phyloP scores from a whole-genome alignment of 1,140 invertebrate species.

The Hetaerina americana region DNA sequence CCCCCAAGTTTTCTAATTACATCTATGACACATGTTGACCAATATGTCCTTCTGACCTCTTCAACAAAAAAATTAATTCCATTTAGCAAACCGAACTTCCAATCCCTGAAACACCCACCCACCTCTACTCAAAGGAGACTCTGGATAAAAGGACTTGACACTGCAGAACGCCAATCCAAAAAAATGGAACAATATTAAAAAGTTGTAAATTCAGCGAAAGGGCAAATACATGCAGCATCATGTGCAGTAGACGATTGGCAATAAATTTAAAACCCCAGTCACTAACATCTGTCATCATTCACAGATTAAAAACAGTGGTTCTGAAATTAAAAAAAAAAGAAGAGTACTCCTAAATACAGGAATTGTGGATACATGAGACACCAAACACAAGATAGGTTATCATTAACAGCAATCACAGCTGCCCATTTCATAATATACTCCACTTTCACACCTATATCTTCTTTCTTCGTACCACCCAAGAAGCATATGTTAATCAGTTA shows the following conservation, averaged over 20 bases:
- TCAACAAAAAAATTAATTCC: too few relatives aligned
- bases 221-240: background rate
- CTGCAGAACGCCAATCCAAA: too few relatives aligned
- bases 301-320: background rate
- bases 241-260: background rate
- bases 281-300: background rate
- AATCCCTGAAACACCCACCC: too few relatives aligned
- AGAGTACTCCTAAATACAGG: background rate
- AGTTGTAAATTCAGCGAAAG: background rate
- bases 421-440: background rate
- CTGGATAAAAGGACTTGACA: too few relatives aligned
- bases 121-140: too few relatives aligned
- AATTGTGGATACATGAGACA: background rate
- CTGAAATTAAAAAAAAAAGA: too few relatives aligned
- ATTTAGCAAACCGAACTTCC: too few relatives aligned
- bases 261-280: background rate
- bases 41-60: too few relatives aligned
- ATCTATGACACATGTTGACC: too few relatives aligned
- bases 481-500: constrained; percentile 1
- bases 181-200: too few relatives aligned
- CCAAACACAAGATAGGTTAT: background rate
- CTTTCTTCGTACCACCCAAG: background rate
- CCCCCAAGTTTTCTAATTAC: too few relatives aligned
- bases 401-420: background rate
- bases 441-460: background rate